Evolutionary conservation across 1,140 invertebrate species (phyloP).

Genomic region (Drosophila mayri): DNA sequence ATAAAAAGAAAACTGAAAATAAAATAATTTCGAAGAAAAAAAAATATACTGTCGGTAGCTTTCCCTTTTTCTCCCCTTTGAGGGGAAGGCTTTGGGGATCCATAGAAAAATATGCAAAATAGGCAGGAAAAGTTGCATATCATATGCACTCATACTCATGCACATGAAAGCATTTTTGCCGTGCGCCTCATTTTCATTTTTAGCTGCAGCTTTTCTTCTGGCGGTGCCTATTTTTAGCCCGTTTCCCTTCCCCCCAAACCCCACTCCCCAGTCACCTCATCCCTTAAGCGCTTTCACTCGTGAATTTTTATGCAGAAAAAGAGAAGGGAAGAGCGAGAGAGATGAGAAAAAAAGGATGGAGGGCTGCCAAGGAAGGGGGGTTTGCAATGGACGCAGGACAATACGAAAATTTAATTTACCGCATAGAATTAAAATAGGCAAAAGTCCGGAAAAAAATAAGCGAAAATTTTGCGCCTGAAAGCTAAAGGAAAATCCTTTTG

Average conservation of each 20-base stretch:
- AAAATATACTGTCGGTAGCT: constrained; percentile 33
- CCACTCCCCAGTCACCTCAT: neutral
- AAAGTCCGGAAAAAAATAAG: constrained; percentile 39
- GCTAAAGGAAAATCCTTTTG: constrained; percentile 63
- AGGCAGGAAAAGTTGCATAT: constrained; percentile 67
- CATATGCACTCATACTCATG: constrained; percentile 41
- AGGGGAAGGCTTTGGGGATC: constrained; percentile 18
- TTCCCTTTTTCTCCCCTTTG: constrained; percentile 46
- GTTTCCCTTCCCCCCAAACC: neutral
- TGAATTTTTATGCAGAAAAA: constrained; percentile 51
- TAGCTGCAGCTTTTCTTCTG: constrained; percentile 27
- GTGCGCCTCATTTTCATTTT: constrained; percentile 59
- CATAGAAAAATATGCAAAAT: constrained; percentile 67
- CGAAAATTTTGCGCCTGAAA: constrained; percentile 49
- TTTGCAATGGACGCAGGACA: constrained; percentile 41
- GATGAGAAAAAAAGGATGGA: neutral
- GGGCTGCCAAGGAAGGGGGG: neutral
- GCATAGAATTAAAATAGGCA: constrained; percentile 74
- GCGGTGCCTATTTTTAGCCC: constrained; percentile 58
- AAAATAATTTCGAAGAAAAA: constrained; percentile 61
- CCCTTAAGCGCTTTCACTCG: constrained; percentile 54
- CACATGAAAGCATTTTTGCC: constrained; percentile 38
- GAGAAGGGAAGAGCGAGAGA: no score
- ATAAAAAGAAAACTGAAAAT: constrained; percentile 41
- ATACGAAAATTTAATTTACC: constrained; percentile 76